phyloP scores from a whole-genome alignment of 2,797 vertebrate species.

The Setipinna tenuifilis region DNA sequence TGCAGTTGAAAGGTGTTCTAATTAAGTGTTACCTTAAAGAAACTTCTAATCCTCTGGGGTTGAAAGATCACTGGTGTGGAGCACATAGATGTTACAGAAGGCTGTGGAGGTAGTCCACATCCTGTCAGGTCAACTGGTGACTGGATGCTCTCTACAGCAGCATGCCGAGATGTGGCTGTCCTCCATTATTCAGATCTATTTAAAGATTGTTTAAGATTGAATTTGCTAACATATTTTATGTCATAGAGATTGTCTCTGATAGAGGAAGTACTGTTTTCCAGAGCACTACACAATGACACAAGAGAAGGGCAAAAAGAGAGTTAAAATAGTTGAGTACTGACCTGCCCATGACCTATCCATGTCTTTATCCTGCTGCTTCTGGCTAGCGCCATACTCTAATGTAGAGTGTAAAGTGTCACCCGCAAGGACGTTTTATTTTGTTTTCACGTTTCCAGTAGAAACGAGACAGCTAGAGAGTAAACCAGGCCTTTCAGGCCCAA shows the following conservation, averaged over 20 bases:
- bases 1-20: not conserved
- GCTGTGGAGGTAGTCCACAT: not conserved
- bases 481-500: not conserved
- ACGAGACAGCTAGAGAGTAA: not conserved
- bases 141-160: not conserved
- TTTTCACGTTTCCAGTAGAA: slow-evolving; percentile 1
- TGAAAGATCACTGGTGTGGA: not conserved
- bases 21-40: not conserved
- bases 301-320: not conserved
- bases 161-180: not conserved
- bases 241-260: not conserved
- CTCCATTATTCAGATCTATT: not conserved
- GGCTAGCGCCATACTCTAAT: not conserved
- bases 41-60: not conserved
- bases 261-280: not conserved
- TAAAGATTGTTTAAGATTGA: not conserved
- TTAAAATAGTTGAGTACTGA: not conserved
- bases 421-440: not conserved
- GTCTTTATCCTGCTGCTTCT: not conserved
- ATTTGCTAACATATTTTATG: not conserved
- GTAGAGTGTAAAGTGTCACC: not conserved
- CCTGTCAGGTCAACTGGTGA: not conserved
- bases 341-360: not conserved
- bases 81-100: not conserved
- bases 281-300: not conserved